Evolutionary conservation across 2,113 vertebrate genomes (phyloP).

Genomic region (Leptobrachium ailaonicum): DNA sequence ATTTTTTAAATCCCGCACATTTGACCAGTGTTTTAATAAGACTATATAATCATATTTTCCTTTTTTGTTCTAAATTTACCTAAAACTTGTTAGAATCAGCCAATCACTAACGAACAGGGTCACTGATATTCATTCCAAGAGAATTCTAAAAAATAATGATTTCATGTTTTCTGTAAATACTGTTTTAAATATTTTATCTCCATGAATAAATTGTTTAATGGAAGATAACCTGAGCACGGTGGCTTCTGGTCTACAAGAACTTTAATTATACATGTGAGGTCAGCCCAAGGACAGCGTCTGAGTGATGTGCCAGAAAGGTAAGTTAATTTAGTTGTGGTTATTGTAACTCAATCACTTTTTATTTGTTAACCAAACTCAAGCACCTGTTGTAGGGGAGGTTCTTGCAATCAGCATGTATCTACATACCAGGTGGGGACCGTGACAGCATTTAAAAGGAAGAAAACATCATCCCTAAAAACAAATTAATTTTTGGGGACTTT

Average conservation of each 20-base stretch:
- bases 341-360: slow-evolving; percentile 9
- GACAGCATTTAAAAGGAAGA: neutral
- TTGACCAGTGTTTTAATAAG: too few relatives aligned
- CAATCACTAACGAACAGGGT: too few relatives aligned
- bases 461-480: neutral
- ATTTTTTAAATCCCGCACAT: too few relatives aligned
- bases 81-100: too few relatives aligned
- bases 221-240: neutral
- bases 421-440: neutral
- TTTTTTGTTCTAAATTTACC: too few relatives aligned
- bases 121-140: neutral
- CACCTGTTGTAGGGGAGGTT: slow-evolving; percentile 2
- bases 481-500: neutral
- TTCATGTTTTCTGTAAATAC: neutral
- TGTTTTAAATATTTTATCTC: neutral
- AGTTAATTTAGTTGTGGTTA: slow-evolving; percentile 11
- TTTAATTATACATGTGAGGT: neutral
- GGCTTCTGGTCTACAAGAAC: neutral
- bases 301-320: neutral
- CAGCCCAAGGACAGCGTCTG: slow-evolving; percentile 1
- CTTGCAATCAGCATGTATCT: neutral
- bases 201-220: neutral
- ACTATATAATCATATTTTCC: too few relatives aligned
- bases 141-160: neutral
- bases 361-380: slow-evolving; percentile 21